Evolutionary conservation across 2,113 vertebrate genomes (phyloP), one percentile per base, ranked within the genome.

Genomic region (Pangasianodon hypophthalmus): DNA sequence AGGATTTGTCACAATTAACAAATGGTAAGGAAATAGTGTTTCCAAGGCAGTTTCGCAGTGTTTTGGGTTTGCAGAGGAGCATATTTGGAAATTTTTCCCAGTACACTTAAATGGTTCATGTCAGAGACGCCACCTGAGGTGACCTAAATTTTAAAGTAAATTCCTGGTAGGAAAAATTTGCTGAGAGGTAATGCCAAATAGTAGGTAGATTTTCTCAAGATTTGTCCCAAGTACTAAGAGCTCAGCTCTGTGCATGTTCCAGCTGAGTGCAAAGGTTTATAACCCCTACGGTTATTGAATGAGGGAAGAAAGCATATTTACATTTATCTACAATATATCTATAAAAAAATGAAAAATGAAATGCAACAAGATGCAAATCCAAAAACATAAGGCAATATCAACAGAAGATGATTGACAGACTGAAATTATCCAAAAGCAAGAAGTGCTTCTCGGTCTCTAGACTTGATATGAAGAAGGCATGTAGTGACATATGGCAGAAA

Each of bases 1-100:
- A 89, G 44, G 21, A 91, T 94, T 91, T 93, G 89, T 93, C 86
- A 87, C 21, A 77, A 77, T 77, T 24, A 77, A 46, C 41, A 77
- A 46, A 46, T 44, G 19, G 19, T 24, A 26, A 44, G 73, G 21
- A 44, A 75, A 32, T 32, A 11, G 73, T 11, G 41, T 46, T 48
- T 79, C 21, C 8, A 80, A 80, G 13, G 5, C n/a, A 71, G 1
- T 71, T 37, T 71, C n/a, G 19, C 41, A 32, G 1, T 37, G 16
- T 37, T 73, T 41, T 19, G 60, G 32, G 18, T 3, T 4, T 77
- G 73, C 21, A 77, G 19, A 77, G 41, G 41, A 37, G 16, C 13
- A 37, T 71, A 85, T 37, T 88, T 37, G 81, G 56, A 79, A 84
- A 44, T 79, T 52, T 82, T 58, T 32, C 11, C 44, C 32, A 26